Evolutionary conservation across 2,113 vertebrate genomes (phyloP).

Genomic region (Petromus typicus): DNA sequence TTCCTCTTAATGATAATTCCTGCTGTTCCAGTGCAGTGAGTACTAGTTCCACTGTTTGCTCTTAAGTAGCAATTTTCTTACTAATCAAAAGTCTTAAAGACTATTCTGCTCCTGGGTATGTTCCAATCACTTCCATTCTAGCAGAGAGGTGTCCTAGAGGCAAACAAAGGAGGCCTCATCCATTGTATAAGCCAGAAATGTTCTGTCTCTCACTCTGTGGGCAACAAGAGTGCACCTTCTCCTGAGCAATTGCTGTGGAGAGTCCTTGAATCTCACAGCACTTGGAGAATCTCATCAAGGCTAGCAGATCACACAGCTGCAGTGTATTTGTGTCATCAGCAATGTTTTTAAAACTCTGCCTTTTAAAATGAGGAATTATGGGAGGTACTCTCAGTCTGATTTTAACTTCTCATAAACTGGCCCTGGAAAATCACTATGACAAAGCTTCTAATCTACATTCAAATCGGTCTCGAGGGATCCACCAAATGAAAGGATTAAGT

Average conservation of each 20-base stretch:
- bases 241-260: neutral
- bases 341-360: conserved; percentile 20
- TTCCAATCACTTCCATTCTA: neutral
- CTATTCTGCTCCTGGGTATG: neutral
- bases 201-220: neutral
- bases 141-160: conserved; percentile 1
- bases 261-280: conserved; percentile 33
- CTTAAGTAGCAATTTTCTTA: neutral
- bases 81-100: neutral
- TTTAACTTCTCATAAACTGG: neutral
- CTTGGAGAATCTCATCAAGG: conserved; percentile 28
- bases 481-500: neutral
- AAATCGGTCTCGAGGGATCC: neutral
- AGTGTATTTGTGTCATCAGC: neutral
- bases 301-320: neutral
- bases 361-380: neutral
- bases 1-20: neutral
- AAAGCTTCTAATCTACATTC: neutral
- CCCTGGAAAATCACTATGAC: neutral
- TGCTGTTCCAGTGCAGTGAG: neutral
- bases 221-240: neutral
- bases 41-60: neutral
- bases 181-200: neutral
- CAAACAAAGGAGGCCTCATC: conserved; percentile 3
- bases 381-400: neutral